These are phyloP conservation scores for Lamellibrachia satsuma DNA, from an alignment of 2,888 invertebrate genomes.

Conservation along the genomic window DNA sequence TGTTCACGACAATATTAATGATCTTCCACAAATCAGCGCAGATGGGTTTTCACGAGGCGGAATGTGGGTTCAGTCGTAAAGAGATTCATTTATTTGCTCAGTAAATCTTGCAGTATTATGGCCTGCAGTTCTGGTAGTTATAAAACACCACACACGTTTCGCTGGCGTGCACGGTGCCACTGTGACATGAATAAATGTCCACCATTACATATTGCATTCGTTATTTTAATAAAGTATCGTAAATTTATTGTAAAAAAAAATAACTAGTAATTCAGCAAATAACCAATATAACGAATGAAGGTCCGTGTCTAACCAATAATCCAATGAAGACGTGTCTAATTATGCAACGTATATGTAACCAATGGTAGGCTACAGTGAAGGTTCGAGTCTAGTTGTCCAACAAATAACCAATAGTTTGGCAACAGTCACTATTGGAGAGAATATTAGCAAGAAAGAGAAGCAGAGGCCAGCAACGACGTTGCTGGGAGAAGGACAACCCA, in stretches of 20 bases:
- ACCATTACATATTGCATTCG: not conserved
- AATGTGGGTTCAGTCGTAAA: not conserved
- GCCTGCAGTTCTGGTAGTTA: not conserved
- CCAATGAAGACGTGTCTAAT: too few relatives aligned
- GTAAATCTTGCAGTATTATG: not conserved
- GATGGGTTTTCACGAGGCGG: not conserved
- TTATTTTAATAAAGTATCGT: not conserved
- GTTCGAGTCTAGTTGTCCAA: not conserved
- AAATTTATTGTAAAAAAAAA: not conserved
- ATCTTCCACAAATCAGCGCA: not conserved
- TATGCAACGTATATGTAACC: not conserved
- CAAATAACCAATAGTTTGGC: not conserved
- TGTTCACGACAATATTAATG: not conserved
- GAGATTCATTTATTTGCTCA: not conserved
- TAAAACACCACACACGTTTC: not conserved
- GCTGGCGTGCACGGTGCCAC: not conserved
- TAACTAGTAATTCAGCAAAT: not conserved
- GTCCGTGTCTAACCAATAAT: not conserved
- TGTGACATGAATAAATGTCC: not conserved
- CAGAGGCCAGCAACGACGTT: not conserved
- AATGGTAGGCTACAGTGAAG: not conserved
- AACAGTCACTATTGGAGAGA: too few relatives aligned
- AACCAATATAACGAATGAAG: not conserved
- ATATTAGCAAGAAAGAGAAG: not conserved
- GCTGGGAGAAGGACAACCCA: too few relatives aligned